Conservation (phyloP, 2,113 vertebrate species). For the Scartelaos histophorus region DNA sequence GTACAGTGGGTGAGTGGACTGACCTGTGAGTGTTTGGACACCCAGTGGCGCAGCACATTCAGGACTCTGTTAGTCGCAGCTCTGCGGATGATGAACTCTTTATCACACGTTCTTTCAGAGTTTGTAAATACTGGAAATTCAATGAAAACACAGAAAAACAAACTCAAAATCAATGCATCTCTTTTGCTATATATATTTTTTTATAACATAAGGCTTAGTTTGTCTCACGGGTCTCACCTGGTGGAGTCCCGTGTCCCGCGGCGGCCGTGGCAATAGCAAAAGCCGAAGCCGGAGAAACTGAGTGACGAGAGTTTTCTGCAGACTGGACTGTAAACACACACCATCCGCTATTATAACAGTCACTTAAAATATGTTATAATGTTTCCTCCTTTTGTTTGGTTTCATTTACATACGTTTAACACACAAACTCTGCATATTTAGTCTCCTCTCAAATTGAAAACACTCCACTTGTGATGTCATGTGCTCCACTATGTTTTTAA, state of each 20-base stretch:
- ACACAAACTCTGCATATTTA: too few species aligned
- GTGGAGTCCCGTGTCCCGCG: conserved; percentile 90
- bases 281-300: conserved; percentile 94
- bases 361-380: neutral
- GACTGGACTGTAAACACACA: conserved; percentile 81
- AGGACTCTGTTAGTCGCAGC: conserved; percentile 97
- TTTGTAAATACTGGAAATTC: conserved; percentile 86
- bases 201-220: neutral
- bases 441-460: too few species aligned
- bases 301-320: conserved; percentile 88
- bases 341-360: neutral
- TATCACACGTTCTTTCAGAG: conserved; percentile 92
- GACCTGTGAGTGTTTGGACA: conserved; percentile 98
- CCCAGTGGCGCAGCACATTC: conserved; percentile 98
- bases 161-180: neutral
- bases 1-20: conserved; percentile 5
- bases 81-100: conserved; percentile 97
- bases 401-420: too few species aligned
- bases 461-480: too few species aligned
- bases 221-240: conserved; percentile 75
- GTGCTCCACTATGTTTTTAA: too few species aligned
- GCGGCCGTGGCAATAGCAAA: conserved; percentile 98
- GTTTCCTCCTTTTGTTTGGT: too few species aligned
- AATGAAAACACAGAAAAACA: conserved; percentile 3
- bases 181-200: neutral